A percentile compares a stretch with the other conserved stretches of the same genome.
Conservation (phyloP, 1,140 invertebrate genomes). For the Physella acuta region DNA sequence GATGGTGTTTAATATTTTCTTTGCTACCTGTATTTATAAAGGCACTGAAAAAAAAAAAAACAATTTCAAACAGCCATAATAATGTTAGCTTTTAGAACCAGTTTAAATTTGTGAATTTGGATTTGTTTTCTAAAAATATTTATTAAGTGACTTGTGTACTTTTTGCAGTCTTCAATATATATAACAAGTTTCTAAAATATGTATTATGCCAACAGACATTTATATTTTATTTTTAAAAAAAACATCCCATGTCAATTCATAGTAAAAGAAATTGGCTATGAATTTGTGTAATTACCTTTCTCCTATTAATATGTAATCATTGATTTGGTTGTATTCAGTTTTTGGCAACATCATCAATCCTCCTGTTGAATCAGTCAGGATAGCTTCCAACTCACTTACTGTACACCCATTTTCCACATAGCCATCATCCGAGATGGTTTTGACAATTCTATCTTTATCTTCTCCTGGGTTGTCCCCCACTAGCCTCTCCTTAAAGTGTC, state of each 20-base stretch:
- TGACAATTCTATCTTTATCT: background rate
- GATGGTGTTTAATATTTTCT: no score
- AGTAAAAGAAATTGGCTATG: background rate
- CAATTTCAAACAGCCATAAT: no score
- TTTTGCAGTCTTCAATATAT: no score
- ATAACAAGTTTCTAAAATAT: no score
- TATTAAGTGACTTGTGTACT: no score
- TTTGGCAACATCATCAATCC: background rate
- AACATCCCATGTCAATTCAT: background rate
- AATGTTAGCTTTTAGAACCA: no score
- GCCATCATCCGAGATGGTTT: background rate
- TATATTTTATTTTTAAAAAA: background rate
- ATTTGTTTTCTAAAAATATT: no score
- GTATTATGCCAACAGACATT: no score
- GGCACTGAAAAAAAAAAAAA: no score
- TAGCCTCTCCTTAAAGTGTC: conserved; percentile 31
- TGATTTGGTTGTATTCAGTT: background rate
- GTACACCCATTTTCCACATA: background rate
- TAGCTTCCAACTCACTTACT: background rate
- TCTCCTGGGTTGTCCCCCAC: background rate
- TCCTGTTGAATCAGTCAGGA: no score
- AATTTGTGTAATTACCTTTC: background rate
- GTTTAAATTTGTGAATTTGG: no score
- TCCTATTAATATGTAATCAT: background rate
- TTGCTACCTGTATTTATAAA: no score